Evolutionary conservation across 2,888 invertebrate species (phyloP), one percentile per base, ranked within the genome.

Genomic region (Hemithea aestivaria): DNA sequence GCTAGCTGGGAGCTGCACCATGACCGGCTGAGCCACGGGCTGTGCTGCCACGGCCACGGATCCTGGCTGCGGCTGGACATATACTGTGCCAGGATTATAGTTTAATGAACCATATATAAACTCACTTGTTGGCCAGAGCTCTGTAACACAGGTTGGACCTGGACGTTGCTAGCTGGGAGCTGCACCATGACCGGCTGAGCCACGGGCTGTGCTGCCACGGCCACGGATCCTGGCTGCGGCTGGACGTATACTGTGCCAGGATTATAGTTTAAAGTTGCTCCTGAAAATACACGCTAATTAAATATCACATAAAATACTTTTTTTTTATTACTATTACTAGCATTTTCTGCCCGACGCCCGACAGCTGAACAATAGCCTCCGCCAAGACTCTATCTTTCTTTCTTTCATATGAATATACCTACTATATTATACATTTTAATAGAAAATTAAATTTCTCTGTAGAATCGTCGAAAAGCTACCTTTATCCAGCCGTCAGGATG

Each of bases 221-320:
- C 45, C n/a, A 30, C 20, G 3, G 37, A 20, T 1, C 32, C 48
- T 6, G 42, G 27, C 20, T 40, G 10, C 1, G 32, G 8, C 11
- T 45, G 40, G 23, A 51, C 37, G 24, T 48, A 22, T 21, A 46
- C 37, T 0, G 45, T 41, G 8, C 36, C 39, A 5, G 40, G 32
- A 7, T 36, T 31, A 1, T 31, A 27, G 9, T 35, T 42, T 9
- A 45, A 10, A 0, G 35, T 36, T 30, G 38, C 23, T 27, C 31
- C 37, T 37, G 20, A 7, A 16, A 26, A n/a, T 6, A 3, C 7
- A 16, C 1, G 10, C 1, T 10, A 20, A 9, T 20, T 20, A 9
- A 27, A 27, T n/a, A n/a, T n/a, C n/a, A n/a, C n/a, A n/a, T n/a
- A n/a, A n/a, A n/a, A n/a, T n/a, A n/a, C n/a, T n/a, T n/a, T n/a